A percentile compares a stretch with the other conserved stretches of the same genome.
These are phyloP conservation scores for Melieria picta DNA, from an alignment of 2,888 invertebrate genomes.

Conservation along the genomic window DNA sequence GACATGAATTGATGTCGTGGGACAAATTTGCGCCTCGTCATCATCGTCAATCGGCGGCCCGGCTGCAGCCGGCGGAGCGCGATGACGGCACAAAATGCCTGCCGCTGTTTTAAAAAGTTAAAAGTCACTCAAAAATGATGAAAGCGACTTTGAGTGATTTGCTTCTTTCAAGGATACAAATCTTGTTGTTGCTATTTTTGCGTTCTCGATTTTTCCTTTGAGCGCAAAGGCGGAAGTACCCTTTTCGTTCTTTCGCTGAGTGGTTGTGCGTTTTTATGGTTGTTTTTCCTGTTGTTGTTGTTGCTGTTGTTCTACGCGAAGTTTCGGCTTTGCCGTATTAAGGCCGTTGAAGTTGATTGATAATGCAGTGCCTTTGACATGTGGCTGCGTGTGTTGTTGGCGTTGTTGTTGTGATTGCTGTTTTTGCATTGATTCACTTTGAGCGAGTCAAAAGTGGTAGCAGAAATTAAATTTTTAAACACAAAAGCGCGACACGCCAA, in stretches of 20 bases:
- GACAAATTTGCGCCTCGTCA: constrained; percentile 40
- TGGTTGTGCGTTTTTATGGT: no score
- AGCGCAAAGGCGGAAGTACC: no score
- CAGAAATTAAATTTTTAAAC: constrained; percentile 21
- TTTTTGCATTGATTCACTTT: constrained; percentile 35
- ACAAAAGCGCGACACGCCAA: no score
- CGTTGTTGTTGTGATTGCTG: background rate
- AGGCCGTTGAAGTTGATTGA: constrained; percentile 40
- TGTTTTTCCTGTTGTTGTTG: background rate
- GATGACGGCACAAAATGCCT: background rate
- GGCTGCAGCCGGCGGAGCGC: background rate
- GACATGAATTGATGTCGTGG: constrained; percentile 41
- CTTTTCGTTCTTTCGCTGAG: no score
- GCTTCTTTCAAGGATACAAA: constrained; percentile 9
- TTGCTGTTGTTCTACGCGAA: constrained; percentile 1
- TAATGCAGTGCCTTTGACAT: constrained; percentile 39
- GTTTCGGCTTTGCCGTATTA: constrained; percentile 9
- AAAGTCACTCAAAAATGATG: constrained; percentile 43
- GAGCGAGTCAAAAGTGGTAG: background rate
- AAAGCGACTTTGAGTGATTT: constrained; percentile 40
- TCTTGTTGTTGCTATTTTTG: constrained; percentile 3
- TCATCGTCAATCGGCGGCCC: constrained; percentile 17
- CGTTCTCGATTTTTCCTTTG: background rate
- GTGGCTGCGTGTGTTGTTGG: constrained; percentile 9
- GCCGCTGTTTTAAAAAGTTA: constrained; percentile 29